Evolutionary conservation across 92 coral and sea anemone genomes (phyloP).

Genomic region (Epizoanthus illoricatus): DNA sequence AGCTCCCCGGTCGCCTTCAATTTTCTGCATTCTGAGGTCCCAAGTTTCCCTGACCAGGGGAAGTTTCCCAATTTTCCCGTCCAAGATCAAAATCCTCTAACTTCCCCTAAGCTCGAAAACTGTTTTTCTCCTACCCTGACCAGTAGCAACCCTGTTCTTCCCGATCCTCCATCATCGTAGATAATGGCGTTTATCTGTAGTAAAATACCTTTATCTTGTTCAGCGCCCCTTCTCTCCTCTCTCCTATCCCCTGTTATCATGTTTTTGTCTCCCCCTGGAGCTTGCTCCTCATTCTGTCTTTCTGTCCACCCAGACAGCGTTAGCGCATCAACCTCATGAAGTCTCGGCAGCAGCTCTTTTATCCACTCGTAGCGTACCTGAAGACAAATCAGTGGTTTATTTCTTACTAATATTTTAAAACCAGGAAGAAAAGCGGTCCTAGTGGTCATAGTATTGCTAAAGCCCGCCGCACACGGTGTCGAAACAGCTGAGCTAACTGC

Average conservation of each 20-base stretch:
- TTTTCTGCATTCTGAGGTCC: too few relatives aligned
- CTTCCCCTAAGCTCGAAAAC: background rate
- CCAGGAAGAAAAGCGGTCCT: background rate
- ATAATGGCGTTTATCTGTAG: background rate
- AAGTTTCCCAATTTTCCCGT: too few relatives aligned
- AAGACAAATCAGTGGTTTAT: background rate
- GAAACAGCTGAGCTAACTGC: too few relatives aligned
- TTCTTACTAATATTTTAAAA: background rate
- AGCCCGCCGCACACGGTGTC: too few relatives aligned
- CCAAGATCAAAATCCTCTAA: background rate
- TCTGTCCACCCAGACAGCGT: constrained; percentile 73
- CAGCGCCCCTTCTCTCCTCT: background rate
- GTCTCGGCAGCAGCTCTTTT: constrained; percentile 79
- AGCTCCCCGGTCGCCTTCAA: too few relatives aligned
- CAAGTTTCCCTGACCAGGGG: too few relatives aligned
- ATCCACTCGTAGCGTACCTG: constrained; percentile 88
- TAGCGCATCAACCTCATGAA: constrained; percentile 76
- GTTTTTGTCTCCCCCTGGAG: background rate
- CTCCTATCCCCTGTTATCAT: background rate
- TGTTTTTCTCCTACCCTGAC: background rate
- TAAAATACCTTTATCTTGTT: background rate
- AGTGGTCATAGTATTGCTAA: background rate
- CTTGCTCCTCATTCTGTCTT: constrained; percentile 26
- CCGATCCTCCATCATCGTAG: background rate
- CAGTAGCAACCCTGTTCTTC: background rate